Base-by-base conservation (phyloP, 2,888 invertebrate genomes). In the Crematogaster levior region DNA sequence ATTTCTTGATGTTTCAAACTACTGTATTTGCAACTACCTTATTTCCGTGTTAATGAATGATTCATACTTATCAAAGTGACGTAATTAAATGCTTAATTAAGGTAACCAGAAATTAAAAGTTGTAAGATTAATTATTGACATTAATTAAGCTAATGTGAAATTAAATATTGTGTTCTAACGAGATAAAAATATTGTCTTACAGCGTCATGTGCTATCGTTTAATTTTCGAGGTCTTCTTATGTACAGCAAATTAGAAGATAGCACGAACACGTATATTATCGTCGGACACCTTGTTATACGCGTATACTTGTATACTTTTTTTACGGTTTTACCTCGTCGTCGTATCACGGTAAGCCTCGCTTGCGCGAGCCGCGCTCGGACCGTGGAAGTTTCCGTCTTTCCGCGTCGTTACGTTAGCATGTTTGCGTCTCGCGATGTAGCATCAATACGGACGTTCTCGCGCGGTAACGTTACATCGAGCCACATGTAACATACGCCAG, bases 341-440 rank as follows among this genome's bases (percentile, higher is more conserved):
- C 40, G 40, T 77, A 70, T 77, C 77, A 56, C 40, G 48, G 18
- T 40, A 21, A 77, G 66, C 18, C 68, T 37, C 75, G 65, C 53
- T 40, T 6, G 27, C 66, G 1, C 66, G 66, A 77, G 61, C 70
- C 56, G 27, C 70, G 40, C 53, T 77, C 70, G 18, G 18, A 70
- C 77, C 77, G 30, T 77, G 77, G 40, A 53, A 70, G 70, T 68
- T 70, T 70, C 70, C 72, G 70, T 56, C 72, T 77, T 77, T 77
- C 72, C 77, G 53, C 77, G 72, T 77, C 72, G 72, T 77, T 70
- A 53, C 77, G 72, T 77, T 72, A 27, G 43, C 56, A 24, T n/a
- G 30, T 34, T 18, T 34, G 56, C 66, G 27, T 53, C 37, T 40
- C 48, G 66, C 56, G 73, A 68, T 27, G 21, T 37, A 68, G 18